Evolutionary conservation across 2,888 invertebrate species (phyloP), one percentile per base, ranked within the genome.

Genomic region (Dicranocentrus wangi): DNA sequence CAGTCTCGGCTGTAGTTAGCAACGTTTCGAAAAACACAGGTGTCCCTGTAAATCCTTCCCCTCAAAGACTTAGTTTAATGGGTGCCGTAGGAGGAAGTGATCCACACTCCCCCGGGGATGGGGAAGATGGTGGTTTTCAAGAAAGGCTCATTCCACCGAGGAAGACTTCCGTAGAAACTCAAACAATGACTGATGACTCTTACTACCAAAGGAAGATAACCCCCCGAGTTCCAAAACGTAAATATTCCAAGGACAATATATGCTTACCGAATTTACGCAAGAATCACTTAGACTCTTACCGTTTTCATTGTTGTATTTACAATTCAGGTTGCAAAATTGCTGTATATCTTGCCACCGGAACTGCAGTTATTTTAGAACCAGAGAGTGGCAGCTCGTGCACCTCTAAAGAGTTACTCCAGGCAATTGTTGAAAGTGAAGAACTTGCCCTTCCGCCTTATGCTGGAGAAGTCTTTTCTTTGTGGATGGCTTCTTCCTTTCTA

Each of bases 401-500:
- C 42, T 92, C 92, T 0, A 88, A 89, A 66, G 90, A 91, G 81
- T 87, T 92, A 70, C 88, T 91, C 81, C 89, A 90, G 71, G 91
- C 93, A 84, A 92, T 94, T 79, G 90, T 94, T 83, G 93, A 92
- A 83, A 94, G 94, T 87, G 92, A 93, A 81, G 95, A 96, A 88
- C 90, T 98, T 87, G 94, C 94, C 15, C 90, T 98, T 84, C 93
- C 92, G 81, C 92, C 93, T 87, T 92, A 93, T 86, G 94, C 95
- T n/a, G 92, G 93, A 71, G 94, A 94, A 88, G 88, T 96, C 7
- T 98, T 99, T 88, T 93, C 96, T 0, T 89, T 98, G 84, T 99
- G 98, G 98, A 94, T 98, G 92, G 93, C 94, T 86, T 98, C 97
- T 87, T 93, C 95, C 1, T 91, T 96, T 76, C 89, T 98, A 88